phyloP scores from a whole-genome alignment of 2,888 invertebrate species.

The Brachyptera risi region DNA sequence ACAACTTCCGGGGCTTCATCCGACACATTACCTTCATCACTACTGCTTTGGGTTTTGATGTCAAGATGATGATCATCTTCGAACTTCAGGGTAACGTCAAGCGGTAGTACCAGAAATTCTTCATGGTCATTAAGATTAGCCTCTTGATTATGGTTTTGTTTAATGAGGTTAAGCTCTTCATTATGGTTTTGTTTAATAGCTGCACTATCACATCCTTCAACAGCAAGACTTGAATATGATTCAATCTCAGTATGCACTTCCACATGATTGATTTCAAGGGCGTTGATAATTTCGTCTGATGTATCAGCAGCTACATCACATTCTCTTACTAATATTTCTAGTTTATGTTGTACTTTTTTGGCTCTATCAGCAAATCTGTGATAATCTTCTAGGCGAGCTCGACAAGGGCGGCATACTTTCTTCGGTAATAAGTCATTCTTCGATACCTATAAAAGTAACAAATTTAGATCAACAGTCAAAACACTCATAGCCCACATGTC shows the following conservation, averaged over 20 bases:
- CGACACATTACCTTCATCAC: slow-evolving; percentile 4
- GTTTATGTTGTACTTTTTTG: slow-evolving; percentile 28
- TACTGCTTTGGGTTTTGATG: neutral
- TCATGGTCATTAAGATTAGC: neutral
- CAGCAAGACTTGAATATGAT: neutral
- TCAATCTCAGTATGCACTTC: neutral
- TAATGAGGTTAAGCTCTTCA: neutral
- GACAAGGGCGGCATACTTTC: slow-evolving; percentile 29
- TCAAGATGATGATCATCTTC: slow-evolving; percentile 23
- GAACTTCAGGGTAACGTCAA: slow-evolving; percentile 25
- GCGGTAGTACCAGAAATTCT: slow-evolving; percentile 26
- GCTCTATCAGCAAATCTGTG: slow-evolving; percentile 30
- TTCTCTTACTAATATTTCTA: slow-evolving; percentile 23
- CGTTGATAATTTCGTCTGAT: neutral
- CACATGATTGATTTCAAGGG: neutral
- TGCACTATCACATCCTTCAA: too few relatives aligned
- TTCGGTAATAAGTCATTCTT: slow-evolving; percentile 30
- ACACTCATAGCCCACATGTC: too few relatives aligned
- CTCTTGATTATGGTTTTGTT: slow-evolving; percentile 7
- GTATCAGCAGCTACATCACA: neutral
- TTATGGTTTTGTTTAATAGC: too few relatives aligned
- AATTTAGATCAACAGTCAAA: too few relatives aligned
- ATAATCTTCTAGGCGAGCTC: slow-evolving; percentile 24
- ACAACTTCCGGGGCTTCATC: neutral
- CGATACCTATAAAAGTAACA: slow-evolving; percentile 28